These are phyloP conservation scores for Ophiodon elongatus DNA, from an alignment of 2,113 vertebrate genomes.

Conservation along the genomic window DNA sequence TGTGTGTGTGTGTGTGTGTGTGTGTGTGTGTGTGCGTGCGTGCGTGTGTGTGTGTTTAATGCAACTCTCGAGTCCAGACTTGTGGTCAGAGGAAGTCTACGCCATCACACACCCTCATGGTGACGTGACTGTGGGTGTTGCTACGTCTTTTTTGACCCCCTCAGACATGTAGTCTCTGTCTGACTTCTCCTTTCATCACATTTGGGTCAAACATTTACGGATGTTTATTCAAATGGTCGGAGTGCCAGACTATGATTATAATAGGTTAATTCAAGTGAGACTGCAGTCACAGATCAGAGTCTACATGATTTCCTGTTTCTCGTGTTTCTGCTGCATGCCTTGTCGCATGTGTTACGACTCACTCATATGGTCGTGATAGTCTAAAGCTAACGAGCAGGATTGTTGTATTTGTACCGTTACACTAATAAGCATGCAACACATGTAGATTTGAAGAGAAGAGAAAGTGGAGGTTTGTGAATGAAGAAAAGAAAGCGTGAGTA, in stretches of 20 bases:
- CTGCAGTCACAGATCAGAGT: not conserved
- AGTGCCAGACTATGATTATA: not conserved
- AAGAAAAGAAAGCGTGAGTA: not conserved
- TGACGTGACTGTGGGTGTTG: not conserved
- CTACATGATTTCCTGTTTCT: not conserved
- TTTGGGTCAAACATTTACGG: not conserved
- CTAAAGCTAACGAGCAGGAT: not conserved
- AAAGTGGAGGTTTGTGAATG: not conserved
- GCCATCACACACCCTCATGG: constrained; percentile 9
- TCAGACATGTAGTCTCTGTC: not conserved
- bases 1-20: constrained; percentile 7
- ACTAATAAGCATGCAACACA: not conserved
- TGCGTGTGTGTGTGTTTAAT: not conserved
- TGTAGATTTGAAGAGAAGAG: not conserved
- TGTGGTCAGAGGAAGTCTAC: constrained; percentile 18
- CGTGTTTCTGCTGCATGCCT: not conserved
- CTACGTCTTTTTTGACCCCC: not conserved
- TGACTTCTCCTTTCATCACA: not conserved
- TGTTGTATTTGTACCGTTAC: not conserved
- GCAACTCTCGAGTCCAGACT: not conserved
- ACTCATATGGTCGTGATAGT: not conserved
- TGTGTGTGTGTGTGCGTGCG: constrained; percentile 22
- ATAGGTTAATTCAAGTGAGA: not conserved
- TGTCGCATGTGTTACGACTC: not conserved
- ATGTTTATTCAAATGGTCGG: not conserved